These are phyloP conservation scores for Lasioglossum albipes DNA, from an alignment of 1,140 invertebrate species.

Conservation along the genomic window DNA sequence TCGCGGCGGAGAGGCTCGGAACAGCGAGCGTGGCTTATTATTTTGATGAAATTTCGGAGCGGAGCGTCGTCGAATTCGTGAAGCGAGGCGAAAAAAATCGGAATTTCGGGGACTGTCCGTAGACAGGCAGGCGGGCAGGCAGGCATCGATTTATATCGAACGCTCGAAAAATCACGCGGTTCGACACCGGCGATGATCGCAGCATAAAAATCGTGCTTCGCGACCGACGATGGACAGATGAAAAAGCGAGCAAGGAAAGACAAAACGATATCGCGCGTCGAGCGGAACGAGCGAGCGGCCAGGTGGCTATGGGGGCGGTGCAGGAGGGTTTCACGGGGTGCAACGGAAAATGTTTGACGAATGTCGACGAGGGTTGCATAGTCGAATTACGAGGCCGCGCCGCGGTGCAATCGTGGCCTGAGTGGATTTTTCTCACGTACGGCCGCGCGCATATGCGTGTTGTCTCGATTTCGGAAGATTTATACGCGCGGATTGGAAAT, in stretches of 20 bases:
- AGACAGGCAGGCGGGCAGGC: too few relatives aligned
- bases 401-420: background rate
- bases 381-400: slow-evolving; percentile 9
- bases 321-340: background rate
- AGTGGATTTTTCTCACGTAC: slow-evolving; percentile 20
- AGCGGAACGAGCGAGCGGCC: background rate
- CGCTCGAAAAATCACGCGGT: slow-evolving; percentile 10
- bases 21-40: too few relatives aligned
- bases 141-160: background rate
- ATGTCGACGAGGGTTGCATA: slow-evolving; percentile 25
- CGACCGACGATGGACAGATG: slow-evolving; percentile 7
- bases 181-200: slow-evolving; percentile 14
- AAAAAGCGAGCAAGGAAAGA: background rate
- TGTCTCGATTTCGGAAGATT: slow-evolving; percentile 8
- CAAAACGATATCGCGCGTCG: slow-evolving; percentile 13
- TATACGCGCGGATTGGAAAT: background rate
- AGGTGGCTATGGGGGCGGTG: too few relatives aligned
- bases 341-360: slow-evolving; percentile 30
- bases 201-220: background rate
- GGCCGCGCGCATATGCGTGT: background rate
- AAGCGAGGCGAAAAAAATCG: too few relatives aligned
- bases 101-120: too few relatives aligned
- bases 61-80: too few relatives aligned
- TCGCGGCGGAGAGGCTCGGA: too few relatives aligned
- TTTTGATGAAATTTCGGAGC: background rate